These are phyloP conservation scores for Thalpophila matura DNA, from an alignment of 2,888 invertebrate species.

Conservation along the genomic window DNA sequence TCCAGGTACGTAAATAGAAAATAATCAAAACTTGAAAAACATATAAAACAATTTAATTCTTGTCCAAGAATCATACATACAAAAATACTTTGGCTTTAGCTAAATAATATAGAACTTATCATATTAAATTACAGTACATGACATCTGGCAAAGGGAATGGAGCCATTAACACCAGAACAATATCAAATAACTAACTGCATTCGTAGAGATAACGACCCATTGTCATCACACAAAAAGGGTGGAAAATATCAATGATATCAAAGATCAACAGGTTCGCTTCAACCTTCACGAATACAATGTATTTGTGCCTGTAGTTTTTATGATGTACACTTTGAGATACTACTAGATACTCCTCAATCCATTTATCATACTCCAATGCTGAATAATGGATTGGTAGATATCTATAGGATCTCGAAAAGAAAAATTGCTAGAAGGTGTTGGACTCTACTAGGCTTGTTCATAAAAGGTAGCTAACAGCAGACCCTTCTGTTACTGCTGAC, in stretches of 20 bases:
- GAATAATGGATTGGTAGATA: too few relatives aligned
- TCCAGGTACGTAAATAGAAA: too few relatives aligned
- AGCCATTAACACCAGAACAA: constrained; percentile 32
- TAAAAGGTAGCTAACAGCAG: too few relatives aligned
- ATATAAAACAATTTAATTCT: too few relatives aligned
- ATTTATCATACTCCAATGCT: not conserved
- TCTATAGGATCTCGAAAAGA: too few relatives aligned
- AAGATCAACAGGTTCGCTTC: constrained; percentile 13
- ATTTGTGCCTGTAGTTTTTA: not conserved
- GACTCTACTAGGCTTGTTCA: too few relatives aligned
- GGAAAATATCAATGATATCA: not conserved
- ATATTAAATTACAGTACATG: constrained; percentile 25
- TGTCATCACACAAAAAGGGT: constrained; percentile 43
- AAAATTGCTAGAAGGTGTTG: too few relatives aligned
- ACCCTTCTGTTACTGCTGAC: too few relatives aligned
- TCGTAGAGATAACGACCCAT: constrained; percentile 48
- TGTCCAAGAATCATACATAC: too few relatives aligned
- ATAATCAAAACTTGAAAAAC: too few relatives aligned
- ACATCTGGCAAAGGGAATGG: constrained; percentile 32
- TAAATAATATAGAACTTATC: constrained; percentile 11
- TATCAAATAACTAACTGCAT: constrained; percentile 42
- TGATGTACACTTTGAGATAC: not conserved
- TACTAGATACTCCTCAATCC: not conserved
- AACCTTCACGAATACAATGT: not conserved
- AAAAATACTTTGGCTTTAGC: too few relatives aligned